Conservation (phyloP, 2,797 vertebrate genomes). For the Ptychobarbus kaznakovi region DNA sequence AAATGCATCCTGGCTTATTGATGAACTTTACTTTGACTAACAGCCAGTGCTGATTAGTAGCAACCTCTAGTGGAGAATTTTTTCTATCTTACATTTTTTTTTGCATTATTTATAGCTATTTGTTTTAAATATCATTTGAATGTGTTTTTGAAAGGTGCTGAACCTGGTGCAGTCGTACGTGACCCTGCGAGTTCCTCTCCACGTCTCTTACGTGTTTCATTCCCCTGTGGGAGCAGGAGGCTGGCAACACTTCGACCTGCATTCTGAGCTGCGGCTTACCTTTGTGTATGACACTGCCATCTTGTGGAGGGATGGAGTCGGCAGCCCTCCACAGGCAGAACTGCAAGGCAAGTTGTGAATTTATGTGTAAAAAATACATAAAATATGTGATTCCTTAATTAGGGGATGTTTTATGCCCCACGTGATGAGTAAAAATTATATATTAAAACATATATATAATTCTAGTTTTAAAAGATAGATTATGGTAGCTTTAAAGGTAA, state of each 20-base stretch:
- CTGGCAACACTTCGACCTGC: slow-evolving; percentile 96
- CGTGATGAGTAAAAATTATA: no score
- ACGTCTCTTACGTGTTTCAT: slow-evolving; percentile 93
- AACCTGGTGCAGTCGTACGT: slow-evolving; percentile 95
- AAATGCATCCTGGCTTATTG: slow-evolving; percentile 28
- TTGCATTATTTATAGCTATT: not conserved
- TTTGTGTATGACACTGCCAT: slow-evolving; percentile 97
- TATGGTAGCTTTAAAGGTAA: not conserved
- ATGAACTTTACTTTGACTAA: slow-evolving; percentile 43
- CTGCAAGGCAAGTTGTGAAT: slow-evolving; percentile 82
- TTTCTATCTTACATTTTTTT: not conserved
- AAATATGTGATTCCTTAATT: not conserved
- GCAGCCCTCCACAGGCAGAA: slow-evolving; percentile 90
- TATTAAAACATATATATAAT: no score
- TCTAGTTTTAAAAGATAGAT: not conserved
- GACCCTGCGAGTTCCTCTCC: slow-evolving; percentile 90
- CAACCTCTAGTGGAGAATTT: slow-evolving; percentile 68
- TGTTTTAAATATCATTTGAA: not conserved
- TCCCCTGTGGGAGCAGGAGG: slow-evolving; percentile 87
- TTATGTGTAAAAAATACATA: not conserved
- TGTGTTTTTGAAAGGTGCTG: slow-evolving; percentile 80
- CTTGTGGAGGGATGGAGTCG: slow-evolving; percentile 91
- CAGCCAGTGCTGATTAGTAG: slow-evolving; percentile 50
- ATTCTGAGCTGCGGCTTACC: slow-evolving; percentile 91
- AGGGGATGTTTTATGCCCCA: not conserved